Conservation (phyloP, 2,113 vertebrate genomes). For the Platysteira castanea region DNA sequence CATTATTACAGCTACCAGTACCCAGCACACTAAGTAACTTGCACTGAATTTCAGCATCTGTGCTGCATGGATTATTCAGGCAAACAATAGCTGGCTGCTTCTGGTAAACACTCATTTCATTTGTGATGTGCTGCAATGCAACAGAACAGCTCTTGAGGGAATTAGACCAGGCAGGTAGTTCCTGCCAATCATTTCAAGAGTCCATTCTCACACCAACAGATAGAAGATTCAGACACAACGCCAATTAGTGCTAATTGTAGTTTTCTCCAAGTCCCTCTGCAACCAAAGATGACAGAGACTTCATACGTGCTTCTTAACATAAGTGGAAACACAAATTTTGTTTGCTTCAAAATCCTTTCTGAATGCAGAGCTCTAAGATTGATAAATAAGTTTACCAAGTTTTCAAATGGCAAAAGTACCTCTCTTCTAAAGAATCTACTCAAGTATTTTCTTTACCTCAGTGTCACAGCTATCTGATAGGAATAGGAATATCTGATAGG, state of each 20-base stretch:
- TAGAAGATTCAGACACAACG: not conserved
- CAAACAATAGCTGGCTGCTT: not conserved
- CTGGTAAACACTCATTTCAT: not conserved
- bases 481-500: too few relatives aligned
- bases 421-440: not conserved
- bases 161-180: not conserved
- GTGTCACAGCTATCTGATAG: not conserved
- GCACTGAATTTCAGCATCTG: not conserved
- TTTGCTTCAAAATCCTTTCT: not conserved
- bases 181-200: not conserved
- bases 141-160: not conserved
- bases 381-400: not conserved
- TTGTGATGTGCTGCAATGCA: not conserved
- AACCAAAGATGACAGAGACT: slow-evolving; percentile 12
- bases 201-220: not conserved
- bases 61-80: not conserved
- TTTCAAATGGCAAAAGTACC: not conserved
- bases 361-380: not conserved
- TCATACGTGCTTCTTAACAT: not conserved
- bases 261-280: not conserved
- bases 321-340: slow-evolving; percentile 16
- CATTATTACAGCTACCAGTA: not conserved
- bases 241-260: slow-evolving; percentile 28
- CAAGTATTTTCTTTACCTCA: not conserved
- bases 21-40: not conserved